Evolutionary conservation across 2,888 invertebrate species (phyloP).

Genomic region (Amiota minor): DNA sequence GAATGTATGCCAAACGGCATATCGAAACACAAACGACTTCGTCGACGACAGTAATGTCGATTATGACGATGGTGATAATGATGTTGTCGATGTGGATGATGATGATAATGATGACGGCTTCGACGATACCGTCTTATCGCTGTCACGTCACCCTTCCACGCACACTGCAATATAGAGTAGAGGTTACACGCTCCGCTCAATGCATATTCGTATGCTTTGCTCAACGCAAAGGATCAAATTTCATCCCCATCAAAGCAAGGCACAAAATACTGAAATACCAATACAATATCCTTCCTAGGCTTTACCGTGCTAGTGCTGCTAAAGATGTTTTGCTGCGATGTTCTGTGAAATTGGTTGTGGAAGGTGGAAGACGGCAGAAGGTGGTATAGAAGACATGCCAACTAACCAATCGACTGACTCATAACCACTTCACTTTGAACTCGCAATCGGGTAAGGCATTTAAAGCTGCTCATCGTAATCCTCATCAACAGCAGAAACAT

Average conservation of each 20-base stretch:
- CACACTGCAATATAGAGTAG: slow-evolving; percentile 24
- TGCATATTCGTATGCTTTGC: slow-evolving; percentile 49
- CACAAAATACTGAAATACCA: slow-evolving; percentile 63
- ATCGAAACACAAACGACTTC: not conserved
- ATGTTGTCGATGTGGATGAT: slow-evolving; percentile 32
- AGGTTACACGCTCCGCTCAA: slow-evolving; percentile 62
- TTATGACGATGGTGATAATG: slow-evolving; percentile 24
- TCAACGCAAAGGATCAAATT: slow-evolving; percentile 66
- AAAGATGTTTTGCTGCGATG: slow-evolving; percentile 47
- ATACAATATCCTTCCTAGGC: slow-evolving; percentile 48
- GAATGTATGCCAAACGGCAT: slow-evolving; percentile 8
- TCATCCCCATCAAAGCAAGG: slow-evolving; percentile 69
- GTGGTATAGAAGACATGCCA: slow-evolving; percentile 45
- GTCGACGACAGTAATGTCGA: not conserved
- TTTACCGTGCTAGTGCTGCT: slow-evolving; percentile 25
- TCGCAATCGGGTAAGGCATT: slow-evolving; percentile 40
- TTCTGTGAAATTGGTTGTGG: slow-evolving; percentile 38
- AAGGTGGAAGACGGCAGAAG: slow-evolving; percentile 30
- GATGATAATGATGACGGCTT: not conserved
- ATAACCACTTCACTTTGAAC: slow-evolving; percentile 27
- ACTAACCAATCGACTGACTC: slow-evolving; percentile 54
- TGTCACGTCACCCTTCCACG: slow-evolving; percentile 10
- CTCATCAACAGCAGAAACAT: slow-evolving; percentile 39
- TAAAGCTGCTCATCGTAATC: slow-evolving; percentile 62
- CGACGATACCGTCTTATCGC: too few relatives aligned